Base-by-base conservation (phyloP, 2,113 vertebrate species). In the Sapayoa aenigma region DNA sequence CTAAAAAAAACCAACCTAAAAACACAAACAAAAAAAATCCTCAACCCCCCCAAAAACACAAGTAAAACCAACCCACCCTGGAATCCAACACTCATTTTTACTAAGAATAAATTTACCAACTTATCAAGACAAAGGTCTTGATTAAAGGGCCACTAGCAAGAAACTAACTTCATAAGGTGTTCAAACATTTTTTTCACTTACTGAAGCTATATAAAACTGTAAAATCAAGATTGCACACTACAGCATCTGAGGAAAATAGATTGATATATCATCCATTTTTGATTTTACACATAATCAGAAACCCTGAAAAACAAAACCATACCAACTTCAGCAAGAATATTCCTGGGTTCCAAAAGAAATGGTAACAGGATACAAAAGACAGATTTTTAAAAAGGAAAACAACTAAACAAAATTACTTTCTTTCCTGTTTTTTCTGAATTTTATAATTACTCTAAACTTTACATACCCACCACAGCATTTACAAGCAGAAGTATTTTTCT, bases 171-270 rank as follows among this genome's bases (percentile, higher is more conserved):
- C 18, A 41, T 50, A 68, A 83, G 37, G 35, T 67, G 52, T 31
- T 67, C 35, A 59, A 80, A 46, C 13, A 56, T 16, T 71, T 69
- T 95, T 95, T 88, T 85, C 23, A 27, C 76, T 79, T 81, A 52
- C n/a, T 72, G 27, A 0, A 4, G 55, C 73, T 71, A 46, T 24
- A 74, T 65, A 71, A 73, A 88, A 79, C 50, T 49, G 50, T 92
- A 78, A 95, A 95, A 95, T 95, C 69, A 95, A 89, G 90, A 96
- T 96, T 94, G 85, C 28, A 89, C 11, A 55, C 62, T 55, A 78
- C 7, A 78, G 42, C 85, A 94, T 25, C 77, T 95, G 83, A 82
- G 92, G 73, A 93, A 94, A 95, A 95, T 37, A 97, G 91, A 95
- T 86, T 92, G 59, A 30, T 90, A 53, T 60, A 90, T 73, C 62